Evolutionary conservation across 2,888 invertebrate species (phyloP).

Genomic region (Eledone cirrhosa): DNA sequence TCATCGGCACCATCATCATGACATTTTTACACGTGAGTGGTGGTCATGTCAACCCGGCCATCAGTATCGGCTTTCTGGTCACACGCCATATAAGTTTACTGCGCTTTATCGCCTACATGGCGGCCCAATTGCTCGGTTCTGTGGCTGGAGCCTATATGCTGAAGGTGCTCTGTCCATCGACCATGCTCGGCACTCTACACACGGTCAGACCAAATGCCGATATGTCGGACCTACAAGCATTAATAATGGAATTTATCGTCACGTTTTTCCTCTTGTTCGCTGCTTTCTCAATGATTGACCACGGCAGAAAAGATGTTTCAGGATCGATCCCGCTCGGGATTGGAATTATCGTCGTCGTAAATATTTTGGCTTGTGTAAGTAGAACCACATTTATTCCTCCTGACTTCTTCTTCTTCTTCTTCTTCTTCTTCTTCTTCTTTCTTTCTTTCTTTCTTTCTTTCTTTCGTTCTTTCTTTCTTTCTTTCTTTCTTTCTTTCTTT

Average conservation of each 20-base stretch:
- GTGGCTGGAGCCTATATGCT: conserved; percentile 31
- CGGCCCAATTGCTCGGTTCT: conserved; percentile 32
- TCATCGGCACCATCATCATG: conserved; percentile 35
- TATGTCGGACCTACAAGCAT: conserved; percentile 3
- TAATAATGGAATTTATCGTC: conserved; percentile 24
- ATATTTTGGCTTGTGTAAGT: conserved; percentile 24
- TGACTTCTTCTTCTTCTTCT: neutral
- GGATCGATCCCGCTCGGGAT: conserved; percentile 23
- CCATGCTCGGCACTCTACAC: neutral
- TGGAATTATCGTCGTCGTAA: conserved; percentile 23
- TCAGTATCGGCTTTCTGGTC: conserved; percentile 31
- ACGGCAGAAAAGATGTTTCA: conserved; percentile 5
- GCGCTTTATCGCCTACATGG: conserved; percentile 30
- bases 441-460: neutral
- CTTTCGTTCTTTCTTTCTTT: neutral
- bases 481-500: neutral
- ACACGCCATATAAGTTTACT: conserved; percentile 34
- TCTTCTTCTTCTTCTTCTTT: neutral
- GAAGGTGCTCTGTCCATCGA: conserved; percentile 23
- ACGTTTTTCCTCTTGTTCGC: conserved; percentile 23
- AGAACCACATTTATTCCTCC: neutral
- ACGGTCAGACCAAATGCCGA: neutral
- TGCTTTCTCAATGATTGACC: conserved; percentile 24
- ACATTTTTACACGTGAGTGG: conserved; percentile 30
- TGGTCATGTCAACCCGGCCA: conserved; percentile 34